Conservation (phyloP, 2,113 vertebrate species). For the Dendropsophus ebraccatus region DNA sequence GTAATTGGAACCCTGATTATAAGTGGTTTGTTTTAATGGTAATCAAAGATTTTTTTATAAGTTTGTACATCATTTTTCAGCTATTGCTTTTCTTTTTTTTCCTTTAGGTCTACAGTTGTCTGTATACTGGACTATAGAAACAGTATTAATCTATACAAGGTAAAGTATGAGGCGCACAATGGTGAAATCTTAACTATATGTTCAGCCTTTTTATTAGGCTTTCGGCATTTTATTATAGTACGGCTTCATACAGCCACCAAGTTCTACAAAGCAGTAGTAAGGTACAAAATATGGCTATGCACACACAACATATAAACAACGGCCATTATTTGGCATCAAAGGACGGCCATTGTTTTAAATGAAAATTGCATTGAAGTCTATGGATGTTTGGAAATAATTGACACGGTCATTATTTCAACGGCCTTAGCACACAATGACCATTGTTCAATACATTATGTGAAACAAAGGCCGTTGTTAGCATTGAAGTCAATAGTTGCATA, state of each 20-base stretch:
- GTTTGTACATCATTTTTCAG: slow-evolving; percentile 56
- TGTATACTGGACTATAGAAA: no score
- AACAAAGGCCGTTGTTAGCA: no score
- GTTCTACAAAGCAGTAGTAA: background rate
- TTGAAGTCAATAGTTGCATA: no score
- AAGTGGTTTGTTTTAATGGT: slow-evolving; percentile 58
- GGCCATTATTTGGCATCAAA: no score
- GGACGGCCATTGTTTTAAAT: no score
- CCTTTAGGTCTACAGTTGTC: background rate
- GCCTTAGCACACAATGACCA: no score
- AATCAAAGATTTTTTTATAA: slow-evolving; percentile 53
- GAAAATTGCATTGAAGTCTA: no score
- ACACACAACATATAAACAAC: no score
- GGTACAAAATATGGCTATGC: no score
- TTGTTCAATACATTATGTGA: no score
- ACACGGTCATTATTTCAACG: no score
- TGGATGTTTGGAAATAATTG: no score
- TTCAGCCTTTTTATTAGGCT: background rate
- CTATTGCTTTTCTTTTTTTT: slow-evolving; percentile 42
- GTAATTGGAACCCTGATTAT: slow-evolving; percentile 59
- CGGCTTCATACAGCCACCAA: background rate
- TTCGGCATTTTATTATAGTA: background rate
- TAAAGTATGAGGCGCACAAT: background rate
- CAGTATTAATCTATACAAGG: background rate
- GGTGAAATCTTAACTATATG: background rate